Base-by-base conservation (phyloP, 2,797 vertebrate genomes). In the Champsocephalus gunnari region DNA sequence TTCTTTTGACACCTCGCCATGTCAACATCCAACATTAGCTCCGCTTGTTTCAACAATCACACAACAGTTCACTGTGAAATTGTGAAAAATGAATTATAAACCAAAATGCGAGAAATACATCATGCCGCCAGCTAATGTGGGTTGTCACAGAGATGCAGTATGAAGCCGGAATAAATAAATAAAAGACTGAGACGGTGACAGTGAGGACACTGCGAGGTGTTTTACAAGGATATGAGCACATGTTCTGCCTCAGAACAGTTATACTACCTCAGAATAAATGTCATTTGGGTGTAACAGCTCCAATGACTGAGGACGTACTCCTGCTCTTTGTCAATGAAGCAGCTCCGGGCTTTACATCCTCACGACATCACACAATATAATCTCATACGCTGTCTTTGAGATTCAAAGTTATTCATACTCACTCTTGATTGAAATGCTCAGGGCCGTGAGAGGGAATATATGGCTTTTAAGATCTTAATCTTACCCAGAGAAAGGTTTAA, bases 281-380 rank as follows among this genome's bases (percentile, higher is more conserved):
- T 85, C 67, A 87, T 89, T 88, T 87, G 73, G 75, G 77, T 81
- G 79, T 87, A 91, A 90, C 88, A 86, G 76, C 88, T 82, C 73
- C 77, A 85, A 84, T 85, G 83, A 90, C 72, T 68, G 61, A 78
- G 87, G 80, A 75, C 47, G 44, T 69, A 68, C 71, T 86, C 55
- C 71, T 75, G 76, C 77, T 87, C 82, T 80, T 86, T 83, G 75
- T 90, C 87, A 87, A 70, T 77, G 82, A 81, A 88, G 85, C 78
- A 49, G 83, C 88, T 87, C 77, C 14, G 3, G 65, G 87, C 79
- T 72, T 81, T 90, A 88, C 87, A 91, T 92, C 82, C 80, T 66
- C 75, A 79, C 85, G 88, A 90, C 86, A 87, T 89, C 83, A 89
- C 41, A 78, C 83, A 78, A 69, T 79, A 82, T 85, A 84, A 83